Conservation (phyloP, 2,113 vertebrate species). For the Barbus barbus region DNA sequence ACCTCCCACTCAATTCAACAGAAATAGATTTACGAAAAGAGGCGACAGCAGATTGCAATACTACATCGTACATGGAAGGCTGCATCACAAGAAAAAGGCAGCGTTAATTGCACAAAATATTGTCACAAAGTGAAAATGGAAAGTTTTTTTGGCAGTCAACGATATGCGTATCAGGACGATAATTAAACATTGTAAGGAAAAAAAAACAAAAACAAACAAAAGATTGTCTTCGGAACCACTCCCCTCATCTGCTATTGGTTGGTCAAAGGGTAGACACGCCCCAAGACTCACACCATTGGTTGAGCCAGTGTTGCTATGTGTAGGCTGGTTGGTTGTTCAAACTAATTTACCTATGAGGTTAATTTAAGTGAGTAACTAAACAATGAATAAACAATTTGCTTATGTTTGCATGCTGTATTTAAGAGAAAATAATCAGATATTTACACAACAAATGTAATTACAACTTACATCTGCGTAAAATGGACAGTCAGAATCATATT, state of each 20-base stretch:
- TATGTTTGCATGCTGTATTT: neutral
- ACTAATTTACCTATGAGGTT: too few relatives aligned
- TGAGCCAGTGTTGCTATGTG: neutral
- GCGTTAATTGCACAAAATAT: neutral
- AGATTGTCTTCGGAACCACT: neutral
- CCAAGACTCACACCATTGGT: neutral
- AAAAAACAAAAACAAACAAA: neutral
- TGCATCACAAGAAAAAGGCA: neutral
- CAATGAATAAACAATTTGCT: neutral
- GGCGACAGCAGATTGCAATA: constrained; percentile 31
- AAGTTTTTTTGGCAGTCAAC: neutral
- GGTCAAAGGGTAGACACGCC: neutral
- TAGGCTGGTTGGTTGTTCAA: neutral
- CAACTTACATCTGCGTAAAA: neutral
- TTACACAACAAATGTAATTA: neutral
- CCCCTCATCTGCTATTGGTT: neutral
- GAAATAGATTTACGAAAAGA: constrained; percentile 45
- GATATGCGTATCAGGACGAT: neutral
- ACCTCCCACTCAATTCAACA: constrained; percentile 51
- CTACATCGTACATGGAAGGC: constrained; percentile 16
- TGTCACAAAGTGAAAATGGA: neutral
- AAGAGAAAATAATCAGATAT: neutral
- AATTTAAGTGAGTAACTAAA: neutral
- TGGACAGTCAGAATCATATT: neutral
- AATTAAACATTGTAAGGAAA: neutral